Evolutionary conservation across 2,888 invertebrate species (phyloP), one percentile per base, ranked within the genome.

Genomic region (Gibbula magus): DNA sequence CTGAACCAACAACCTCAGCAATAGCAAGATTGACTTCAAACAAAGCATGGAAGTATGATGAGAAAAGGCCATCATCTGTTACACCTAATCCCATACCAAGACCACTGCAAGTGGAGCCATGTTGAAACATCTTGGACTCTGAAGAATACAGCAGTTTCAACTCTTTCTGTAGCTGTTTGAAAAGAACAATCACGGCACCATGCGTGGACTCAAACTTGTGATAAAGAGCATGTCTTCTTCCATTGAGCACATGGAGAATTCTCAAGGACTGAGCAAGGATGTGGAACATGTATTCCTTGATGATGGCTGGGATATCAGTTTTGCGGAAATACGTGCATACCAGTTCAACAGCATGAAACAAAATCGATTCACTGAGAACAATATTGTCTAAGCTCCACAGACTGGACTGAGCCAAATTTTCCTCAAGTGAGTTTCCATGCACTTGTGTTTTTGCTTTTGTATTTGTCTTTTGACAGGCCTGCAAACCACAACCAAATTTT

Each of bases 241-340:
- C 87, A 77, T 91, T 91, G 77, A 90, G 89, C 82, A 88, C 88
- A 80, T 90, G 89, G 18, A 90, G 83, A 22, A 92, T 85, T 13
- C 92, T 83, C 53, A 92, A 81, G 0, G 90, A 86, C 86, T 92
- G 92, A 8, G 92, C 92, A 70, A 92, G 80, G 61, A 92, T 85
- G 76, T 91, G 91, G 79, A 92, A 92, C 76, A 92, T 79, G 78
- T 89, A 88, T 84, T 92, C 92, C 82, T 92, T 92, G 51, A 92
- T 83, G 3, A 91, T 82, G 18, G 91, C 89, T 5, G 92, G 91
- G 10, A 90, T 86, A 35, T 92, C 91, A 5, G 91, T 90, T 70
- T 89, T 84, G 90, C 91, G 90, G 39, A 92, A 78, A 80, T 90
- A 92, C 5, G 89, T 86, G 53, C 91, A 88, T n/a, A 92, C 74